A percentile compares a stretch with the other conserved stretches of the same genome.
Evolutionary conservation across 1,140 invertebrate genomes (phyloP).

Genomic region (Sipha flava): DNA sequence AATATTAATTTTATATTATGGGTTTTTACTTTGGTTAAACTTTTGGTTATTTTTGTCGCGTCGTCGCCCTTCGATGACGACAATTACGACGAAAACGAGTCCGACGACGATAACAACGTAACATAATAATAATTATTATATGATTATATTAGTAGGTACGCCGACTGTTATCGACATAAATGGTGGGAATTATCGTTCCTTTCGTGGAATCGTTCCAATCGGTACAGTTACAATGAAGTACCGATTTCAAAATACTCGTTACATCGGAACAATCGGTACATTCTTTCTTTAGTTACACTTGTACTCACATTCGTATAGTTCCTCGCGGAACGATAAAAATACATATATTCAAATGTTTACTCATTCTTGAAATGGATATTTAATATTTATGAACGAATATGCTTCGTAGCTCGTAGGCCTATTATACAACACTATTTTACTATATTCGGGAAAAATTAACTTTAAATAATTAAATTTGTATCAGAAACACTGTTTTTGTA

Average conservation of each 20-base stretch:
- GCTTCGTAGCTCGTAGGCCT: neutral
- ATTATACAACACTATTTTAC: neutral
- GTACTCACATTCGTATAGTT: neutral
- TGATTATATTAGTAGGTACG: too few species aligned
- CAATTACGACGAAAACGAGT: too few species aligned
- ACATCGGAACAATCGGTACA: neutral
- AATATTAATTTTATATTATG: too few species aligned
- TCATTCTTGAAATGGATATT: too few species aligned
- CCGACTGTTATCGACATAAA: too few species aligned
- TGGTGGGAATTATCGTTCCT: neutral
- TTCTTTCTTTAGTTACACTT: neutral
- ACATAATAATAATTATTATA: too few species aligned
- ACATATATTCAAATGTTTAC: neutral
- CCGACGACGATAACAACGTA: too few species aligned
- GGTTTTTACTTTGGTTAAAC: too few species aligned
- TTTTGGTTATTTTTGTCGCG: too few species aligned
- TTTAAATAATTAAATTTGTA: neutral
- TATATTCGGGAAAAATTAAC: neutral
- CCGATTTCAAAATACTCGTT: neutral
- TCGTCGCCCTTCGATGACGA: too few species aligned
- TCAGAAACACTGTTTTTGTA: neutral
- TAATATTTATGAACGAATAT: neutral
- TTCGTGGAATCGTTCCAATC: neutral
- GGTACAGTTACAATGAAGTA: too few species aligned
- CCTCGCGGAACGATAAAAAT: neutral